A percentile compares a stretch with the other conserved stretches of the same genome.
phyloP scores from a whole-genome alignment of 2,113 vertebrate genomes.

The Bambusicola thoracicus region DNA sequence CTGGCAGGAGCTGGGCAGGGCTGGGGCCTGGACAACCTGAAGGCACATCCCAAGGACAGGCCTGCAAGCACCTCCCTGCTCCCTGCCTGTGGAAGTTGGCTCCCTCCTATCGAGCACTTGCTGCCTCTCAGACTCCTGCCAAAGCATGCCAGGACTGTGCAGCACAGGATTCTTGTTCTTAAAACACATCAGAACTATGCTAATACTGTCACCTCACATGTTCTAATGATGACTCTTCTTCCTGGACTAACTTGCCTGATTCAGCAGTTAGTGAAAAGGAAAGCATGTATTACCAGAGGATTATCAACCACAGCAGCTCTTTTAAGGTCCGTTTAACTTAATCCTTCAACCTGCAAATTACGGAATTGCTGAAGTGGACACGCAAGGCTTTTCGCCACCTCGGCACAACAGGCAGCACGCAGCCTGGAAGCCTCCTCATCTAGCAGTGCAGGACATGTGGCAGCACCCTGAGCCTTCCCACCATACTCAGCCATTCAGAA shows the following conservation, averaged over 20 bases:
- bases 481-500: background rate
- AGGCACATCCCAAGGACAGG: accelerated
- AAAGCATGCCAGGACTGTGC: background rate
- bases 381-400: background rate
- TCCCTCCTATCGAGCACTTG: too few relatives aligned
- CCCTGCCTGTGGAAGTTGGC: accelerated
- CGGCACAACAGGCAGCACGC: accelerated
- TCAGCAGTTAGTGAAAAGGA: background rate
- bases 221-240: background rate
- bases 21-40: accelerated
- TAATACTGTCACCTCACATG: background rate
- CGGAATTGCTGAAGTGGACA: background rate
- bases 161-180: background rate
- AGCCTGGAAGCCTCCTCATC: background rate
- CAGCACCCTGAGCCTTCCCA: background rate
- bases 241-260: background rate
- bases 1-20: background rate
- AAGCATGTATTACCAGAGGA: background rate
- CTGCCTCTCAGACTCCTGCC: background rate
- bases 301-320: background rate
- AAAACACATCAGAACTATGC: background rate
- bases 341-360: accelerated
- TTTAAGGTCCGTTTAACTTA: background rate
- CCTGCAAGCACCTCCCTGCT: background rate
- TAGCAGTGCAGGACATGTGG: background rate